Conservation (phyloP, 2,113 vertebrate species). For the Lamprologus sp. region DNA sequence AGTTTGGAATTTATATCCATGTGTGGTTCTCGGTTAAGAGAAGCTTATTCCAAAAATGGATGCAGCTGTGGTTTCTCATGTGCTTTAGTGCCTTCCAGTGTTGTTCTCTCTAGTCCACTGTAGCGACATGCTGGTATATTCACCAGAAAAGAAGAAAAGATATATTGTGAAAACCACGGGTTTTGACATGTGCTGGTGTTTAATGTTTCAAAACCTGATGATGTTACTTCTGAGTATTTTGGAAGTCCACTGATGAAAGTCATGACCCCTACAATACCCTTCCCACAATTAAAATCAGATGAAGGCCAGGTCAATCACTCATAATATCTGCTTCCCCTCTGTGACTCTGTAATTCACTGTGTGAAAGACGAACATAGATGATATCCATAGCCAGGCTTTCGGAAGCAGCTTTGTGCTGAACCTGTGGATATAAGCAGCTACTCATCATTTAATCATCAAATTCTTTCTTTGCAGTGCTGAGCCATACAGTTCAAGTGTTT, state of each 20-base stretch:
- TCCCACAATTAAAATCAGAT: background rate
- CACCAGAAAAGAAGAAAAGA: background rate
- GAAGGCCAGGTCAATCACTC: background rate
- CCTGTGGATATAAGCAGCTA: background rate
- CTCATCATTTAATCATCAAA: background rate
- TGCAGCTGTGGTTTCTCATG: background rate
- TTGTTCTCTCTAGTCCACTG: background rate
- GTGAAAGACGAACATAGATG: background rate
- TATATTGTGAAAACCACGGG: background rate
- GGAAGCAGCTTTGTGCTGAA: background rate
- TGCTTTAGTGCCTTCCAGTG: background rate
- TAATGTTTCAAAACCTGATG: background rate
- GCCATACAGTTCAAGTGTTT: background rate
- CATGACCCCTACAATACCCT: background rate
- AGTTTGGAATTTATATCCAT: background rate
- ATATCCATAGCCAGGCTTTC: background rate
- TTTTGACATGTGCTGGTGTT: background rate
- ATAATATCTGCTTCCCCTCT: background rate
- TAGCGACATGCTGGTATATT: background rate
- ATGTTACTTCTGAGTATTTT: background rate
- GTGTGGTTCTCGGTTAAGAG: background rate
- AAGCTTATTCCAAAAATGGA: background rate
- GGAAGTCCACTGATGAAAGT: background rate
- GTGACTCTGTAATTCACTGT: background rate
- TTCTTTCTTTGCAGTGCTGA: background rate